Percentiles rank a stretch among this genome's conserved stretches.
These are phyloP conservation scores for Pogonomyrmex californicus DNA, from an alignment of 1,140 invertebrate genomes.

Conservation along the genomic window DNA sequence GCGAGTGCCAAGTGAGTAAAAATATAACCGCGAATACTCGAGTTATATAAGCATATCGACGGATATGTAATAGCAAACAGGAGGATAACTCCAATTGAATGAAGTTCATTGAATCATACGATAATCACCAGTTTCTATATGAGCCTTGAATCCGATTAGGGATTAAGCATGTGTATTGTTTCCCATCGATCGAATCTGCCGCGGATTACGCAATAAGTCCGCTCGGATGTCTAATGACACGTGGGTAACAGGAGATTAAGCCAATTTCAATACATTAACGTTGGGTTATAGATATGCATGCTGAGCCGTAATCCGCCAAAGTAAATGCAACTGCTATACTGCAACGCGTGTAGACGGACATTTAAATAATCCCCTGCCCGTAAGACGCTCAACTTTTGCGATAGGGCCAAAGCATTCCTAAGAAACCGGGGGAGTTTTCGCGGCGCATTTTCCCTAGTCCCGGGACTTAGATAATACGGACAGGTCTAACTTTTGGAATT, in stretches of 20 bases:
- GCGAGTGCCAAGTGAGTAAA: neutral
- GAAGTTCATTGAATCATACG: conserved; percentile 30
- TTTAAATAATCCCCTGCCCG: conserved; percentile 45
- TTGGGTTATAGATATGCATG: conserved; percentile 40
- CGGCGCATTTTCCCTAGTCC: conserved; percentile 25
- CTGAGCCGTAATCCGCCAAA: conserved; percentile 39
- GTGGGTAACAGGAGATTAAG: conserved; percentile 56
- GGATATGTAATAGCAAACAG: neutral
- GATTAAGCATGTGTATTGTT: conserved; percentile 28
- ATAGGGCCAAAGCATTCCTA: conserved; percentile 33
- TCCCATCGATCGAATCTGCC: conserved; percentile 51
- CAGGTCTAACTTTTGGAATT: conserved; percentile 57
- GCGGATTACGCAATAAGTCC: conserved; percentile 55
- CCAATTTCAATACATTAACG: conserved; percentile 61
- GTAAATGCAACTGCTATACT: conserved; percentile 28
- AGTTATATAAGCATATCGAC: neutral
- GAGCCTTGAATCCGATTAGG: conserved; percentile 53
- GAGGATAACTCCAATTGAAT: conserved; percentile 4
- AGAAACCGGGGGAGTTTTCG: conserved; percentile 48
- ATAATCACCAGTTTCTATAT: conserved; percentile 30
- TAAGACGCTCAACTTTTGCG: conserved; percentile 41
- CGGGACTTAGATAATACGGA: conserved; percentile 57
- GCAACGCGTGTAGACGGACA: conserved; percentile 2
- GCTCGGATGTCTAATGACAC: conserved; percentile 57
- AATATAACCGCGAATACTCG: neutral